These are phyloP conservation scores for Tichodroma muraria DNA, from an alignment of 2,113 vertebrate genomes.

Conservation along the genomic window DNA sequence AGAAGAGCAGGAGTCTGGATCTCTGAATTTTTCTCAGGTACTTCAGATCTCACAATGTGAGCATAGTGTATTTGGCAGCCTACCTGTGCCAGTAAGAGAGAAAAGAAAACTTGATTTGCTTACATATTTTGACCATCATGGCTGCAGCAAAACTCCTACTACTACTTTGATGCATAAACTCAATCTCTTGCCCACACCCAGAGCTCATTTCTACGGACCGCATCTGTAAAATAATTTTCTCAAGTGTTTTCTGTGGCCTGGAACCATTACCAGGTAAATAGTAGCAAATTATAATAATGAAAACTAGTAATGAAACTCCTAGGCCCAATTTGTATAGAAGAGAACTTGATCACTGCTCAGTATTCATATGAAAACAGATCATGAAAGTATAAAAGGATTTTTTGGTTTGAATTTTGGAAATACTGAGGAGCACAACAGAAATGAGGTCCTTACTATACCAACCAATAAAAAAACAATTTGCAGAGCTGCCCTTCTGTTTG, in stretches of 20 bases:
- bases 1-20: background rate
- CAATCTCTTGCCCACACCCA: background rate
- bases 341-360: background rate
- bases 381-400: background rate
- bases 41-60: background rate
- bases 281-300: background rate
- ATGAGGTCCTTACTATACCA: background rate
- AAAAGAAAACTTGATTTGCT: background rate
- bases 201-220: background rate
- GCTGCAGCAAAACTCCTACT: background rate
- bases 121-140: background rate
- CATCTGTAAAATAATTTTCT: background rate
- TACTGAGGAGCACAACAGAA: background rate
- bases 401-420: background rate
- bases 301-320: background rate
- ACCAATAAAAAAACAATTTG: background rate
- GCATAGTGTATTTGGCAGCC: background rate
- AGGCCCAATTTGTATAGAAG: background rate
- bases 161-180: background rate
- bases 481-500: background rate
- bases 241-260: background rate
- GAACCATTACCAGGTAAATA: background rate
- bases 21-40: background rate
- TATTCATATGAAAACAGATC: background rate
- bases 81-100: background rate